Evolutionary conservation across 1,140 invertebrate genomes (phyloP), one percentile per base, ranked within the genome.

Genomic region (Drosophila mayri): DNA sequence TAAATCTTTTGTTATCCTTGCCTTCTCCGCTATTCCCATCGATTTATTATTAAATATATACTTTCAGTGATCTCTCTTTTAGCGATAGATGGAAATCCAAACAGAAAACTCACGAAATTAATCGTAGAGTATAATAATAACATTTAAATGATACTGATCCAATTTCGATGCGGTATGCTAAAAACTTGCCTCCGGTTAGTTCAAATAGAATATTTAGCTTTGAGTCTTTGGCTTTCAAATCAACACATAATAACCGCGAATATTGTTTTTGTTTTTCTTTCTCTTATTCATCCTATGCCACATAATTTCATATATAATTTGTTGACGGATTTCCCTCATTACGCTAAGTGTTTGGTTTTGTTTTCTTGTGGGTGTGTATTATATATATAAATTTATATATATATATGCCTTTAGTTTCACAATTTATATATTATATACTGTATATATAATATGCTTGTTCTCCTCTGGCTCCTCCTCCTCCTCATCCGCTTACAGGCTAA

Each of bases 151-250:
- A 67, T 79, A 67, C 58, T 41, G 49, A 63, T 82, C 41, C 64
- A 76, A 74, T 80, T 80, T 88, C 73, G 66, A 74, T 78, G 64
- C 68, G 60, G 57, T 64, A 50, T 52, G 25, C 35, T 52, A 49
- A 49, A 74, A 54, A 64, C 43, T 76, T 86, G 71, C 78, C 70
- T 43, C 52, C 40, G 40, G 38, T 57, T 60, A 44, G 35, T 61
- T 74, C 22, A 54, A 57, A 60, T 61, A 47, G 57, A 64, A 55
- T 80, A 74, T 61, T 76, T 79, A 79, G 68, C 59, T 82, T 90
- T 90, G 86, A 90, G 86, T 90, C 86, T 90, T 90, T 90, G 87
- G 87, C 76, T 87, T 91, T 87, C 71, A 91, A 90, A 86, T 86
- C 82, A 90, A 90, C 86, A 82, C 76, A 76, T 79, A 70, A 67